Percentiles rank a stretch among this genome's conserved stretches.
These are phyloP conservation scores for Xenus cinereus DNA, from an alignment of 2,113 vertebrate genomes.

Conservation along the genomic window DNA sequence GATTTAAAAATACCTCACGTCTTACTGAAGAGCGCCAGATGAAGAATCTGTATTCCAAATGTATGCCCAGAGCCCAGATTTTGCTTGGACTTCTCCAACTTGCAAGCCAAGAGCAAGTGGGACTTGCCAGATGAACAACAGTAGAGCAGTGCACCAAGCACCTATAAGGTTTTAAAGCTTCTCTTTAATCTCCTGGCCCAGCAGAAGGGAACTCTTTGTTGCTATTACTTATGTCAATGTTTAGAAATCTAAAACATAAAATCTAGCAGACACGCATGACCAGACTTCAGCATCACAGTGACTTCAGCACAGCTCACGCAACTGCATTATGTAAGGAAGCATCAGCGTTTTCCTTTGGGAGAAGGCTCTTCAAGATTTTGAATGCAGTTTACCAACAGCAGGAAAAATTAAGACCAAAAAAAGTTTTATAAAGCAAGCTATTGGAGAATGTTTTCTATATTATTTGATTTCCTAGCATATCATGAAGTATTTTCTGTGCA, in stretches of 20 bases:
- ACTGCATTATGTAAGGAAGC: rapidly evolving
- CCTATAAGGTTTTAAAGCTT: background rate
- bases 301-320: background rate
- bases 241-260: background rate
- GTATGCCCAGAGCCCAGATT: background rate
- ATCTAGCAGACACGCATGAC: background rate
- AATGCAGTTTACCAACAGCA: background rate
- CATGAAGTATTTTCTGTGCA: background rate
- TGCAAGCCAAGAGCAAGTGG: background rate
- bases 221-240: background rate
- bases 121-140: background rate
- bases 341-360: background rate
- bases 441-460: background rate
- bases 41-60: background rate
- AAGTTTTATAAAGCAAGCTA: background rate
- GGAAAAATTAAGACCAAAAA: background rate
- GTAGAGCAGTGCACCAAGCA: background rate
- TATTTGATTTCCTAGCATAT: background rate
- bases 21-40: background rate
- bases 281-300: background rate
- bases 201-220: background rate
- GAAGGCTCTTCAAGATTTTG: background rate
- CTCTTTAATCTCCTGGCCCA: background rate
- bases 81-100: background rate
- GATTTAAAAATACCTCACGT: background rate